Conservation (phyloP, 2,888 invertebrate species). For the Perithous albicinctus region DNA sequence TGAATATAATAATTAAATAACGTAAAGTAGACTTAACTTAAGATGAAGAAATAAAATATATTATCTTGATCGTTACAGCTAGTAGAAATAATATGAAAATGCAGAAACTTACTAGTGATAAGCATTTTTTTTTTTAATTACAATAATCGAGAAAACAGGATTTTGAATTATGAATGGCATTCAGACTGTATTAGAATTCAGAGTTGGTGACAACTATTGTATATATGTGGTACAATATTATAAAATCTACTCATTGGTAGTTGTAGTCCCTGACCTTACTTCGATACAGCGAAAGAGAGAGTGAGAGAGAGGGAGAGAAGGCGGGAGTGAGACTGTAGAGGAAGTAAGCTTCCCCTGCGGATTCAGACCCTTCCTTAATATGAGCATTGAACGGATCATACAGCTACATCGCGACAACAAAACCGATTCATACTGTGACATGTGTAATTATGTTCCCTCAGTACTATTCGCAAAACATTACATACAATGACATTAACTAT, state of each 20-base stretch:
- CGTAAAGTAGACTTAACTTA: no score
- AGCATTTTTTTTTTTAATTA: neutral
- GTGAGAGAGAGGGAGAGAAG: slow-evolving; percentile 20
- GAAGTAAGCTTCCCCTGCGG: slow-evolving; percentile 63
- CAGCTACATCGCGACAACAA: slow-evolving; percentile 29
- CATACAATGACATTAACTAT: neutral
- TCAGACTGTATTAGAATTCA: neutral
- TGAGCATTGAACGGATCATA: slow-evolving; percentile 44
- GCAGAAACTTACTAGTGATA: no score
- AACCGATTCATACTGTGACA: slow-evolving; percentile 26
- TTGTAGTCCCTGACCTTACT: slow-evolving; percentile 62
- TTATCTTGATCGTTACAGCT: no score
- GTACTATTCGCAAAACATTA: neutral
- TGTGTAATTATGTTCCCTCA: neutral
- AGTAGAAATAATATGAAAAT: no score
- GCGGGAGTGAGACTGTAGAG: slow-evolving; percentile 51
- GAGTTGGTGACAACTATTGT: neutral
- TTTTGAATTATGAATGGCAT: neutral
- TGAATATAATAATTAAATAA: no score
- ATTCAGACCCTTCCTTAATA: slow-evolving; percentile 51
- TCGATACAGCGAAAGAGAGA: slow-evolving; percentile 16
- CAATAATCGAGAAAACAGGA: neutral
- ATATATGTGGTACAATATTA: slow-evolving; percentile 36
- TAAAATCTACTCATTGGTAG: slow-evolving; percentile 23
- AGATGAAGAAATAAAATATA: no score